These are phyloP conservation scores for Brachyptera putata DNA, from an alignment of 2,888 invertebrate species.

Conservation along the genomic window DNA sequence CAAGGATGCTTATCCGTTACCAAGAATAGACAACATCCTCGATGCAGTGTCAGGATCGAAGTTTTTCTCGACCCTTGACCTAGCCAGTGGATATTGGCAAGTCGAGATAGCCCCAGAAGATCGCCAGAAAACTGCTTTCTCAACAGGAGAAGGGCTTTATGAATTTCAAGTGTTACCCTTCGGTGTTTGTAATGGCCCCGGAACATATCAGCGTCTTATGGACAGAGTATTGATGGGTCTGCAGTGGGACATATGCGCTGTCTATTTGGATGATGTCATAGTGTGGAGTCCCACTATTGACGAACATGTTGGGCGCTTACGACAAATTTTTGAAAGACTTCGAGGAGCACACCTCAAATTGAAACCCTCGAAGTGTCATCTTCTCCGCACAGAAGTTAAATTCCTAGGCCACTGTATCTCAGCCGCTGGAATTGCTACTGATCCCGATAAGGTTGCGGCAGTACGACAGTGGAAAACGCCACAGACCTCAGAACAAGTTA, in stretches of 20 bases:
- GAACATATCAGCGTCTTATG: slow-evolving; percentile 1
- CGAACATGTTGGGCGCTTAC: background rate
- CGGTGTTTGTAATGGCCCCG: background rate
- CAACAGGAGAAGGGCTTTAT: background rate
- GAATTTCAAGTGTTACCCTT: background rate
- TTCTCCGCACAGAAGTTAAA: background rate
- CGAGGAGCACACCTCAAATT: background rate
- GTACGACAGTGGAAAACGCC: background rate
- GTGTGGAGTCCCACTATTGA: background rate
- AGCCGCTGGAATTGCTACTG: background rate
- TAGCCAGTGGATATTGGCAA: background rate
- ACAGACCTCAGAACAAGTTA: background rate
- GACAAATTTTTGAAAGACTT: background rate
- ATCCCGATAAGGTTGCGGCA: background rate
- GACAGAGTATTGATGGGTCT: background rate
- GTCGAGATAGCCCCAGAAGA: background rate
- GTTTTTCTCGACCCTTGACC: background rate
- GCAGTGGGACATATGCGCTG: background rate
- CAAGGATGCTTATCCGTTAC: slow-evolving; percentile 10
- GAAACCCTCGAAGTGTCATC: background rate
- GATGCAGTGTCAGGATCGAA: background rate
- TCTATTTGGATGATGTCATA: slow-evolving; percentile 2
- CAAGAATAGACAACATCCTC: background rate
- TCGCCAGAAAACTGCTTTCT: background rate
- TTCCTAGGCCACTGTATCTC: slow-evolving; percentile 3